Base-by-base conservation (phyloP, 2,888 invertebrate species). In the Xylocampa areola region DNA sequence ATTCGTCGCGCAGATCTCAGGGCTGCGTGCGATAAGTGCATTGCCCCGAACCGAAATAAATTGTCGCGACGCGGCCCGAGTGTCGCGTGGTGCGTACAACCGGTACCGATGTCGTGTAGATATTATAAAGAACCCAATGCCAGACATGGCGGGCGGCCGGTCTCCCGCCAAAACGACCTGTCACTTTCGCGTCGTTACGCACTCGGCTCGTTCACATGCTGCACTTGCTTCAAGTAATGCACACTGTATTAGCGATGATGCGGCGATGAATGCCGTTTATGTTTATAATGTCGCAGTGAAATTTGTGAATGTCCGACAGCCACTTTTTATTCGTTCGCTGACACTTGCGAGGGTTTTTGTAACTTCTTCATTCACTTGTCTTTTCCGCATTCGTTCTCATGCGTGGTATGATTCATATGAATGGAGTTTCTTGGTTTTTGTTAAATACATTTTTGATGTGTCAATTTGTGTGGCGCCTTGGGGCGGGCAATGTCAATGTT, bases 11-110 rank as follows among this genome's bases (percentile, higher is more conserved):
- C 84, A 82, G 87, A 85, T 87, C 88, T 90, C 89, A 89, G 90
- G 89, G 90, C 91, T 91, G 88, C 86, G 84, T 85, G 86, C 82
- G 72, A 79, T 84, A 86, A 92, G 93, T 93, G 92, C 93, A 92
- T 91, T 93, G 92, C 92, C 92, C 92, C 89, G 90, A 81, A 92
- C 94, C 90, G 86, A 94, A 94, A 94, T 94, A 94, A 93, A 92
- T 90, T 92, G 92, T 91, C 92, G 91, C 90, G 90, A 84, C 88
- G 86, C 85, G 82, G 81, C 79, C 79, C 72, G 77, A 59, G 65
- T 63, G 80, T 82, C 82, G 85, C 82, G 87, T 84, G 82, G 83
- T 87, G 90, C 86, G 91, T 92, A 91, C 91, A 89, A 91, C 89
- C 89, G 89, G 88, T 87, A 87, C 88, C 88, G 89, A 89, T 89